Evolutionary conservation across 2,888 invertebrate genomes (phyloP), one percentile per base, ranked within the genome.

Genomic region (Gnatocerus cornutus): DNA sequence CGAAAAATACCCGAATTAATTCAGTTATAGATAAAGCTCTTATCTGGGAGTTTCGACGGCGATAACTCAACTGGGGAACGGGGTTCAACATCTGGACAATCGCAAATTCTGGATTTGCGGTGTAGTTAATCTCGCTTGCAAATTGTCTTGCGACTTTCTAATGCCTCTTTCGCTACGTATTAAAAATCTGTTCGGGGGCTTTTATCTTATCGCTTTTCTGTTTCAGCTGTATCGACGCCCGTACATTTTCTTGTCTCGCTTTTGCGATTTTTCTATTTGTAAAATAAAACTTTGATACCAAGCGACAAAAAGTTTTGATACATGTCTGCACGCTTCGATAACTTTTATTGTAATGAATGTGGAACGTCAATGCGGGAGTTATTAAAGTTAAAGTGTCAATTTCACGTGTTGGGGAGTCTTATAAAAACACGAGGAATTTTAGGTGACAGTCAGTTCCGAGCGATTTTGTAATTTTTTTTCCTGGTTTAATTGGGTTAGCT

Each of bases 71-170:
- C 21, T 10, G 3, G n/a, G 4, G 41, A 41, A 12, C 9, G 21
- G 21, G n/a, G 43, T 10, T 58, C 27, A 45, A 10, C 33, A 30
- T 50, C 50, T 50, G 50, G 30, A 30, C 29, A 29, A 41, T 39
- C 13, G 39, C 21, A 27, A 13, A 56, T 10, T 52, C 16, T 37
- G 10, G 55, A 37, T 56, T 39, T 50, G 39, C 45, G 43, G 45
- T 30, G 41, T 14, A 41, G 58, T 30, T 58, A 29, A 29, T 58
- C 33, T 13, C 53, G 7, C 16, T 29, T 46, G 46, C 46, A 48
- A 61, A 61, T 61, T 37, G 61, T 58, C 58, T 58, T 45, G 39
- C 37, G 30, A 53, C 53, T 55, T 52, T 55, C 53, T 21, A 21
- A 21, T 21, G 21, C 21, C 21, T 21, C 21, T 1, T 21, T 21